A percentile compares a stretch with the other conserved stretches of the same genome.
Conservation (phyloP, 2,797 vertebrate species). For the Silurus lanzhouensis region DNA sequence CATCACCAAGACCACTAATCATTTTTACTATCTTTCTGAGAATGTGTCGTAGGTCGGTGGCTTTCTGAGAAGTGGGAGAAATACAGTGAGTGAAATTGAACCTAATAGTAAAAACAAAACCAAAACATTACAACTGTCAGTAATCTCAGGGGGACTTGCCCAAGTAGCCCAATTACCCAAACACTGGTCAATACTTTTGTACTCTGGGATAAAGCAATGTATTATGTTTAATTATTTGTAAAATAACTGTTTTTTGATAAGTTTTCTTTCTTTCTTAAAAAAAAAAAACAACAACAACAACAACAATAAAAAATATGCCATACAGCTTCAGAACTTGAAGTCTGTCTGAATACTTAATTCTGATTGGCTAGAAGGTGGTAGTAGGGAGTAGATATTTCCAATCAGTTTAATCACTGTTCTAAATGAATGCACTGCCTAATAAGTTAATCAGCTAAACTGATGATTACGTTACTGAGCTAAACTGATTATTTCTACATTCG, state of each 20-base stretch:
- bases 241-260: not conserved
- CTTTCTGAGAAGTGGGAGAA: not conserved
- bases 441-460: too few species aligned
- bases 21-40: not conserved
- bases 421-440: too few species aligned
- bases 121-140: not conserved
- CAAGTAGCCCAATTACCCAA: not conserved
- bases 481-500: too few species aligned
- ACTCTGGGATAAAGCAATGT: not conserved
- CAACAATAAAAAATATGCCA: too few species aligned
- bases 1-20: not conserved
- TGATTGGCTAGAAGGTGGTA: too few species aligned
- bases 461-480: too few species aligned
- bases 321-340: not conserved
- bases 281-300: too few species aligned
- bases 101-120: not conserved
- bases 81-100: not conserved
- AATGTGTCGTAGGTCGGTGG: not conserved
- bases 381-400: too few species aligned
- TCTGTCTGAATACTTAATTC: too few species aligned
- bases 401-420: too few species aligned
- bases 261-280: not conserved
- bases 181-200: not conserved
- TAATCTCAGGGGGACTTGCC: not conserved
- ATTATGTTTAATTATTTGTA: not conserved